Percentiles rank a stretch among this genome's conserved stretches.
phyloP scores from a whole-genome alignment of 2,113 vertebrate genomes.

The Ctenomys sociabilis region DNA sequence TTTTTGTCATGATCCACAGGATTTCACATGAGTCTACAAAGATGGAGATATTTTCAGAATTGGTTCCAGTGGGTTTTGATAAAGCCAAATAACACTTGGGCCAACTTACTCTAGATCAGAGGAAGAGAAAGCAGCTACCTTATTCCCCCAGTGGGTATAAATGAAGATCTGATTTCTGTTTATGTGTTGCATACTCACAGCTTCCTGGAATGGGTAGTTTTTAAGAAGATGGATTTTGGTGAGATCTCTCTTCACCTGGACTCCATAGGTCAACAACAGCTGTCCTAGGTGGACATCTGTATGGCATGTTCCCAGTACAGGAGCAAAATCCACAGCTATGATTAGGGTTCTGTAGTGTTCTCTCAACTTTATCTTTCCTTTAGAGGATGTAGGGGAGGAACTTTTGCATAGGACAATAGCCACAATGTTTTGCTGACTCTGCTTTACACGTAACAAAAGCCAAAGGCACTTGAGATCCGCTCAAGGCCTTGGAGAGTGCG shows the following conservation, averaged over 20 bases:
- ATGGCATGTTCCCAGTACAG: neutral
- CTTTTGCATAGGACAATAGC: neutral
- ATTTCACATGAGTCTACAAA: neutral
- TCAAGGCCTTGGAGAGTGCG: neutral
- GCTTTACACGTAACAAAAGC: slow-evolving; percentile 32
- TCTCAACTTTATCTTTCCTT: slow-evolving; percentile 2
- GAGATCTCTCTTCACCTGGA: slow-evolving; percentile 16
- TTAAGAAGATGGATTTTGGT: neutral
- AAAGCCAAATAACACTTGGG: neutral
- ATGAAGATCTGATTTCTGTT: neutral
- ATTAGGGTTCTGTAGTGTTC: neutral
- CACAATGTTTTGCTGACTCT: neutral
- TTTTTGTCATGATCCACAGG: neutral
- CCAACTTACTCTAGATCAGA: neutral
- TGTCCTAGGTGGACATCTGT: neutral
- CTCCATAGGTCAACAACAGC: neutral
- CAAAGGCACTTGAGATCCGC: slow-evolving; percentile 30
- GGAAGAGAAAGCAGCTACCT: neutral
- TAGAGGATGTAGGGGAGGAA: neutral
- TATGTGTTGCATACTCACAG: neutral
- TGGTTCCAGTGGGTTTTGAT: neutral
- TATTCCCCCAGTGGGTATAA: neutral
- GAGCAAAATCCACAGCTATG: neutral
- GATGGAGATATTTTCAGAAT: neutral
- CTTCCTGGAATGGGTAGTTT: neutral